phyloP scores from a whole-genome alignment of 2,113 vertebrate species.

The Cebidichthys violaceus region DNA sequence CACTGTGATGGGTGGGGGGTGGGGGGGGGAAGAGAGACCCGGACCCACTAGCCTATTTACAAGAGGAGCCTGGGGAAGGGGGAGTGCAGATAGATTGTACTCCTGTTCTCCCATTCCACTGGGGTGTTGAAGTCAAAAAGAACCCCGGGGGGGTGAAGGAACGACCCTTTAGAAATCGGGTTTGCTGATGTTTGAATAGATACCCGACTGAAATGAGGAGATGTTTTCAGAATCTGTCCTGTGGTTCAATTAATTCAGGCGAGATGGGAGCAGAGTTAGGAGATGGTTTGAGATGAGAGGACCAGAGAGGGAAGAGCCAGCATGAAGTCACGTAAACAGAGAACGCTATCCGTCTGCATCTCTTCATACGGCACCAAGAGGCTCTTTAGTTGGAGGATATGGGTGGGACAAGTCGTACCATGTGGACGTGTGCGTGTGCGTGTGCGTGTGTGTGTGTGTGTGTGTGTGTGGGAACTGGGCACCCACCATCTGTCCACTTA shows the following conservation, averaged over 20 bases:
- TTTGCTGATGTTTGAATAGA: conserved; percentile 53
- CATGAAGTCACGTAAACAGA: conserved; percentile 36
- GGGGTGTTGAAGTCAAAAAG: conserved; percentile 49
- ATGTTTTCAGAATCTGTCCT: conserved; percentile 21
- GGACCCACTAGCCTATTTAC: conserved; percentile 70
- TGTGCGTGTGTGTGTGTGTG: neutral
- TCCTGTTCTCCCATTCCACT: conserved; percentile 45
- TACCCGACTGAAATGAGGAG: conserved; percentile 51
- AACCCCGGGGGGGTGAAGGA: conserved; percentile 33
- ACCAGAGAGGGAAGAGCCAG: conserved; percentile 11
- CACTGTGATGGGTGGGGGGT: conserved; percentile 15
- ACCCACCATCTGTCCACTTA: conserved; percentile 52
- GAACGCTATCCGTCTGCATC: conserved; percentile 25
- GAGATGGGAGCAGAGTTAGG: conserved; percentile 11
- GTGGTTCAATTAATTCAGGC: conserved; percentile 53
- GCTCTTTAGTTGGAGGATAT: conserved; percentile 14
- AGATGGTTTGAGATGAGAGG: conserved; percentile 37
- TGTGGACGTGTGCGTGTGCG: neutral
- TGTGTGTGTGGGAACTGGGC: conserved; percentile 5
- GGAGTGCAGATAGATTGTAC: conserved; percentile 27
- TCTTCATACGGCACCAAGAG: conserved; percentile 18
- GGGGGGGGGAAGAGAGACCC: conserved; percentile 37
- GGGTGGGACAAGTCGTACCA: conserved; percentile 30
- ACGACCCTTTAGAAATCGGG: conserved; percentile 50
- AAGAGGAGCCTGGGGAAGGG: conserved; percentile 40